Evolutionary conservation across 2,797 vertebrate genomes (phyloP), one percentile per base, ranked within the genome.

Genomic region (Coendou prehensilis): DNA sequence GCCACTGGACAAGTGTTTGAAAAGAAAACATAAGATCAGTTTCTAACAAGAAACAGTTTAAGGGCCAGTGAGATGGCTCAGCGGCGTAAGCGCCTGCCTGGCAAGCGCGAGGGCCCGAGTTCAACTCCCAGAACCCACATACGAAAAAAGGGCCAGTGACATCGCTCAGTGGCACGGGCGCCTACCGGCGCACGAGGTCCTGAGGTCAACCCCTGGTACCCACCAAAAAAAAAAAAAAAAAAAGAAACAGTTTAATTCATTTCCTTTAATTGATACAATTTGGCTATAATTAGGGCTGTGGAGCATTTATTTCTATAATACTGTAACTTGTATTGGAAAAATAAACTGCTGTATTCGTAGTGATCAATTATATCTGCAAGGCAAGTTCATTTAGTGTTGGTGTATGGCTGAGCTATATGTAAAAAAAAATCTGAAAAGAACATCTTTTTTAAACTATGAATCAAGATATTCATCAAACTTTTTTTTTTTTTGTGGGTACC

Each of bases 161-260:
- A n/a, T n/a, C n/a, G n/a, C n/a, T n/a, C n/a, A n/a, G n/a, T n/a
- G n/a, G n/a, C n/a, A n/a, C n/a, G n/a, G n/a, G n/a, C n/a, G n/a
- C n/a, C n/a, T n/a, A n/a, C n/a, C n/a, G n/a, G n/a, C n/a, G n/a
- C 37, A 41, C 37, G 37, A 41, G 37, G 37, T 41, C 37, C 37
- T 41, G 37, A 41, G 37, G 37, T 41, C 37, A 41, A 41, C 37
- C 37, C 37, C 37, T 41, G 37, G 37, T 41, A 41, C 37, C 37
- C 37, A 41, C 37, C 37, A 41, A 41, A 41, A 41, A 41, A 41
- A 41, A 41, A 41, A 41, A 41, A 41, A 41, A 41, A 41, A 41
- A 41, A 92, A 82, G 22, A 92, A 94, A 95, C 22, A 78, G 41
- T 89, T 92, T 96, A 83, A 83, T 57, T 82, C 10, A n/a, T 83